Percentiles rank a stretch among this genome's conserved stretches.
phyloP scores from a whole-genome alignment of 2,888 invertebrate species.

The Diogma glabrata region DNA sequence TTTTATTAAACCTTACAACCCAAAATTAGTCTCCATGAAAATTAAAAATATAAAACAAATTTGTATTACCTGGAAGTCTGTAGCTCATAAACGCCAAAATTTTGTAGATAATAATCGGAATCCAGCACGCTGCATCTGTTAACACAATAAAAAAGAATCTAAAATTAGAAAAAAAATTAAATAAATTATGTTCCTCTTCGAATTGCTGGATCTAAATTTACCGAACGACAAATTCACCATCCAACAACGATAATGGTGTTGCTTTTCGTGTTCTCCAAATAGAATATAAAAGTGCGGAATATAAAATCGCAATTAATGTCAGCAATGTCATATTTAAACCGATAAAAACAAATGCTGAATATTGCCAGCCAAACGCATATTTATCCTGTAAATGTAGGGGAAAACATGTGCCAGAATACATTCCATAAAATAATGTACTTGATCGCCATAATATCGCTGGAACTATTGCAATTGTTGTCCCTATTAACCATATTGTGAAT shows the following conservation, averaged over 20 bases:
- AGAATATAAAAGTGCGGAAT: slow-evolving; percentile 49
- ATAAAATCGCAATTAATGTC: slow-evolving; percentile 45
- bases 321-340: slow-evolving; percentile 50
- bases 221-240: slow-evolving; percentile 50
- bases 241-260: slow-evolving; percentile 44
- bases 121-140: slow-evolving; percentile 59
- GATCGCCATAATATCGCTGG: slow-evolving; percentile 49
- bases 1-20: too few relatives aligned
- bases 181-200: background rate
- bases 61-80: slow-evolving; percentile 45
- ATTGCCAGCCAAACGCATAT: slow-evolving; percentile 55
- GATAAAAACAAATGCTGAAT: slow-evolving; percentile 56
- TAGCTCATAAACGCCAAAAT: slow-evolving; percentile 44
- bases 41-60: too few relatives aligned
- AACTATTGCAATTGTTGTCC: slow-evolving; percentile 47
- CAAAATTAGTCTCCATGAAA: too few relatives aligned
- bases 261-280: slow-evolving; percentile 49
- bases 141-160: slow-evolving; percentile 59
- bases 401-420: slow-evolving; percentile 53
- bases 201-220: too few relatives aligned
- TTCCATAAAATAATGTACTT: slow-evolving; percentile 50
- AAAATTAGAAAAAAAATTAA: slow-evolving; percentile 23
- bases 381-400: slow-evolving; percentile 58
- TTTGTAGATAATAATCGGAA: slow-evolving; percentile 54
- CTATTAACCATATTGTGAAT: slow-evolving; percentile 47